Evolutionary conservation across 2,113 vertebrate genomes (phyloP).

Genomic region (Probosciger aterrimus): DNA sequence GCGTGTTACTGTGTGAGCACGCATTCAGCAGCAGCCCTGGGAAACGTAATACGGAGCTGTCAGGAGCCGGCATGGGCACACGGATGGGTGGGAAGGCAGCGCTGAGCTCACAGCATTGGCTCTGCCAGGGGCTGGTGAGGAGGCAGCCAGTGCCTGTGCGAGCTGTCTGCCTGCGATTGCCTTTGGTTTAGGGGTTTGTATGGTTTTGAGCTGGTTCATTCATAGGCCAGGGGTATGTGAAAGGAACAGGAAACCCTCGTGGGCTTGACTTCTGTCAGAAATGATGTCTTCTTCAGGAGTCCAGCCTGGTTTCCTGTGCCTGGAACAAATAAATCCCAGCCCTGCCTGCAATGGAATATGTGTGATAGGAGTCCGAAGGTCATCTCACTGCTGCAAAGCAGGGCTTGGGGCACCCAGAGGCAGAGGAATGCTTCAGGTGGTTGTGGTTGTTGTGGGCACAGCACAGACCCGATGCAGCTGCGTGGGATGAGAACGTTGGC

Average conservation of each 20-base stretch:
- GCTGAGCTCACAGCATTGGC: neutral
- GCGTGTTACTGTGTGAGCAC: neutral
- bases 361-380: neutral
- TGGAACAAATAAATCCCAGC: neutral
- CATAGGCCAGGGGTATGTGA: fast-evolving
- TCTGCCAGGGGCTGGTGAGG: neutral
- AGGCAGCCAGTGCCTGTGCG: neutral
- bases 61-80: neutral
- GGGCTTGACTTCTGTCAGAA: neutral
- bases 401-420: neutral
- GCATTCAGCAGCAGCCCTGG: fast-evolving
- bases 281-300: neutral
- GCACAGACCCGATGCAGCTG: neutral
- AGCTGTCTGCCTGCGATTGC: neutral
- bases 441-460: neutral
- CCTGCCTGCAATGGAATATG: neutral
- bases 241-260: neutral
- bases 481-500: neutral
- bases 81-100: neutral
- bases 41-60: neutral
- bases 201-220: neutral
- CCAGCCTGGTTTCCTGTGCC: neutral
- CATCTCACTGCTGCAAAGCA: neutral
- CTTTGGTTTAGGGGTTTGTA: neutral
- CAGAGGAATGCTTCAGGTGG: neutral